These are phyloP conservation scores for Harlomillsia oculata DNA, from an alignment of 1,140 invertebrate species.

Conservation along the genomic window DNA sequence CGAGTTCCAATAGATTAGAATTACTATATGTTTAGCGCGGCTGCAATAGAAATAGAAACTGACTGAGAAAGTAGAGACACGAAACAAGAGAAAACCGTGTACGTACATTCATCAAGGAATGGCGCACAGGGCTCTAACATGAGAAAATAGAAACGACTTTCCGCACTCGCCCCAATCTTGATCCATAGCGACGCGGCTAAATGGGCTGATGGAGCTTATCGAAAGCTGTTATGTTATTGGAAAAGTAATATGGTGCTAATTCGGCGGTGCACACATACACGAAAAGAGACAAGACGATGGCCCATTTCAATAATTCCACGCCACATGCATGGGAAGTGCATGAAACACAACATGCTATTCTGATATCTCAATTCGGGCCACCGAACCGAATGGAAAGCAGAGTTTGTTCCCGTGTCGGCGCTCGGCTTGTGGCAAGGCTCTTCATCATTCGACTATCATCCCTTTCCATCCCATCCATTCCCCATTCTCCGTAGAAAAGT, in stretches of 20 bases:
- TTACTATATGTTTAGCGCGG: too few species aligned
- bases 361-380: too few species aligned
- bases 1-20: too few species aligned
- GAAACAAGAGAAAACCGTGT: neutral
- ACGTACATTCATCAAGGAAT: neutral
- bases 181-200: constrained; percentile 25
- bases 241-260: constrained; percentile 36
- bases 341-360: too few species aligned
- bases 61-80: neutral
- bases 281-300: too few species aligned
- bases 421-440: too few species aligned
- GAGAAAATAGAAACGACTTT: neutral
- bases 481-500: too few species aligned
- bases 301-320: constrained; percentile 25
- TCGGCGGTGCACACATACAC: constrained; percentile 25
- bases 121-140: neutral
- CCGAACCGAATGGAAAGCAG: neutral
- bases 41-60: neutral
- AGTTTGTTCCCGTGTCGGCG: neutral
- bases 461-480: too few species aligned
- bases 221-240: constrained; percentile 32
- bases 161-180: constrained; percentile 21
- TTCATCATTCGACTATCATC: too few species aligned
- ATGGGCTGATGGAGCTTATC: constrained; percentile 32
- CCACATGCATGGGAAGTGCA: neutral